These are phyloP conservation scores for Piprites chloris DNA, from an alignment of 2,113 vertebrate genomes.

Conservation along the genomic window DNA sequence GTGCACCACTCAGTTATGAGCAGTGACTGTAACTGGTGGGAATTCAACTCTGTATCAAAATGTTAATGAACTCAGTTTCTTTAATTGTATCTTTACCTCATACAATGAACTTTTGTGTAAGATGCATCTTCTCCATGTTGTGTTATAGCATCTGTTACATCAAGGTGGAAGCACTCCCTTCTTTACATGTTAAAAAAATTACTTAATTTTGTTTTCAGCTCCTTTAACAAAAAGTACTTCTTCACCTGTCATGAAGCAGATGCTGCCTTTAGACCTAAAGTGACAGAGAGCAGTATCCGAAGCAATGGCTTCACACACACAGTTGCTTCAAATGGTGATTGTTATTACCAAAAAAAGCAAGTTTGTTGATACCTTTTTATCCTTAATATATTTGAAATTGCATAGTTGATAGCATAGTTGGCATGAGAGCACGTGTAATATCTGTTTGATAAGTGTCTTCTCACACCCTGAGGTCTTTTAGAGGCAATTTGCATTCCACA, in stretches of 20 bases:
- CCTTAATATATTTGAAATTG: constrained; percentile 64
- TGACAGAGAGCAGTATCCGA: neutral
- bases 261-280: constrained; percentile 4
- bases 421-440: constrained; percentile 58
- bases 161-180: neutral
- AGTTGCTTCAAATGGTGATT: constrained; percentile 51
- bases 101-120: neutral
- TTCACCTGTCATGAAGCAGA: neutral
- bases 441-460: constrained; percentile 77
- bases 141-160: neutral
- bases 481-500: constrained; percentile 77
- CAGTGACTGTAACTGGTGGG: neutral
- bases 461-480: constrained; percentile 75
- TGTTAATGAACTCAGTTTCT: neutral
- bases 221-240: constrained; percentile 39
- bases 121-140: neutral
- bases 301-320: constrained; percentile 21
- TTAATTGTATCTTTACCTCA: neutral
- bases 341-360: constrained; percentile 28
- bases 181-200: neutral
- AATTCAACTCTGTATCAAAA: neutral
- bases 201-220: constrained; percentile 16
- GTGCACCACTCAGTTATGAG: neutral
- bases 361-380: constrained; percentile 63
- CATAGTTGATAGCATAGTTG: constrained; percentile 35